Conservation (phyloP, 1,140 invertebrate species). For the Tachypleus tridentatus region DNA sequence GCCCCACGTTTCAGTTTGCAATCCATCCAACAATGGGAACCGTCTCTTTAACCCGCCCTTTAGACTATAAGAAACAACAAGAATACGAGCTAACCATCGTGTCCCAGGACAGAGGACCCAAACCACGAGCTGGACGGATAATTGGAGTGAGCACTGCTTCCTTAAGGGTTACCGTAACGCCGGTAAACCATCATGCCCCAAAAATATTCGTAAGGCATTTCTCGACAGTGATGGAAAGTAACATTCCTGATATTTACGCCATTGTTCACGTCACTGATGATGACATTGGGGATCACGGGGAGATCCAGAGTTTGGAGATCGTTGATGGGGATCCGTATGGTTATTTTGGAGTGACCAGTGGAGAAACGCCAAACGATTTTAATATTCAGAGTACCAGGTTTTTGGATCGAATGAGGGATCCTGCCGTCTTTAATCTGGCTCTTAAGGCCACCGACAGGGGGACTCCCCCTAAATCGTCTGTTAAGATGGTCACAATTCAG, state of each 20-base stretch:
- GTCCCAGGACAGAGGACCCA: conserved; percentile 66
- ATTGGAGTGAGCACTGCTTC: conserved; percentile 47
- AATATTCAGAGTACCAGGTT: conserved; percentile 28
- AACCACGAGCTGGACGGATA: conserved; percentile 40
- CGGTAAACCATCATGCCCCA: conserved; percentile 74
- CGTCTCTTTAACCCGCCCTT: conserved; percentile 64
- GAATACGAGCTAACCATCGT: conserved; percentile 52
- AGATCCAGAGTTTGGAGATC: conserved; percentile 70
- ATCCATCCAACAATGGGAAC: conserved; percentile 84
- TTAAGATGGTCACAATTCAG: conserved; percentile 35
- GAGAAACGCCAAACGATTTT: conserved; percentile 31
- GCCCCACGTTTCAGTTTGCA: conserved; percentile 68
- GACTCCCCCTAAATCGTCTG: conserved; percentile 45
- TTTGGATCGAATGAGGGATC: conserved; percentile 57
- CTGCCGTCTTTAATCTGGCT: conserved; percentile 47
- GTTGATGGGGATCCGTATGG: conserved; percentile 75
- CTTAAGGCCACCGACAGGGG: conserved; percentile 72
- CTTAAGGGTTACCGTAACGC: conserved; percentile 61
- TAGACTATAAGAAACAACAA: conserved; percentile 41
- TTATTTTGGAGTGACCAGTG: conserved; percentile 55
- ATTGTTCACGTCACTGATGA: conserved; percentile 71
- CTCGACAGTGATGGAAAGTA: conserved; percentile 20
- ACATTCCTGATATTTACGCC: conserved; percentile 56
- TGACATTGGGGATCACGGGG: conserved; percentile 59
- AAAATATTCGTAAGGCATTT: conserved; percentile 52